These are phyloP conservation scores for Montipora capricornis DNA, from an alignment of 64 coral and sea anemone genomes.

Conservation along the genomic window DNA sequence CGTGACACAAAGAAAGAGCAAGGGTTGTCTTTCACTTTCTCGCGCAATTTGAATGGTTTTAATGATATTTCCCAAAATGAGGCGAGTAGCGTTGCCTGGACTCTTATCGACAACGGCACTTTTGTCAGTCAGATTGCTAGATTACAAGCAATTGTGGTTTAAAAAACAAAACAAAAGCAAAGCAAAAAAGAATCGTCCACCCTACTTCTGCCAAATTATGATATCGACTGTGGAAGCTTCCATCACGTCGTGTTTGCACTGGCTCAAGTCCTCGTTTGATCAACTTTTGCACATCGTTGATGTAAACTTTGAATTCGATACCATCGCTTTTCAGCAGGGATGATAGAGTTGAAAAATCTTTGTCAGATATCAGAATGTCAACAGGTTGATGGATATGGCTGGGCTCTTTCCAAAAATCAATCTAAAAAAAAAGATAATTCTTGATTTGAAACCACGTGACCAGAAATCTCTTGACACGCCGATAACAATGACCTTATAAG, in stretches of 20 bases:
- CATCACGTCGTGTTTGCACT: not conserved
- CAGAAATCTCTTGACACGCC: too few relatives aligned
- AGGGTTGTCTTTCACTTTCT: too few relatives aligned
- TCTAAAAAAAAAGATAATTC: not conserved
- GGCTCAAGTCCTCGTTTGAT: conserved; percentile 43
- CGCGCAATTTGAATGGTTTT: too few relatives aligned
- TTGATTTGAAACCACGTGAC: too few relatives aligned
- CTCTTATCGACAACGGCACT: too few relatives aligned
- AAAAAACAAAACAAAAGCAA: too few relatives aligned
- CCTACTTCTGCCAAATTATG: conserved; percentile 68
- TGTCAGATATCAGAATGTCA: conserved; percentile 66
- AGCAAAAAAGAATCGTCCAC: not conserved
- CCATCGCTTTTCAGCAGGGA: conserved; percentile 43
- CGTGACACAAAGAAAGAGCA: too few relatives aligned
- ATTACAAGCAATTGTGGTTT: not conserved
- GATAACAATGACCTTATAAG: too few relatives aligned
- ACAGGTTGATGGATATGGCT: conserved; percentile 65
- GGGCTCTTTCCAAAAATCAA: conserved; percentile 85
- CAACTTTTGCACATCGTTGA: conserved; percentile 51
- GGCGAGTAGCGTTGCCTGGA: too few relatives aligned
- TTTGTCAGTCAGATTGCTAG: too few relatives aligned
- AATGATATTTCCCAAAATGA: too few relatives aligned
- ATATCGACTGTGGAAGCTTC: conserved; percentile 58
- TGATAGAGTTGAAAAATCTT: conserved; percentile 60
- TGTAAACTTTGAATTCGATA: conserved; percentile 62